Base-by-base conservation (phyloP, 2,888 invertebrate species). In the Tipula lateralis region DNA sequence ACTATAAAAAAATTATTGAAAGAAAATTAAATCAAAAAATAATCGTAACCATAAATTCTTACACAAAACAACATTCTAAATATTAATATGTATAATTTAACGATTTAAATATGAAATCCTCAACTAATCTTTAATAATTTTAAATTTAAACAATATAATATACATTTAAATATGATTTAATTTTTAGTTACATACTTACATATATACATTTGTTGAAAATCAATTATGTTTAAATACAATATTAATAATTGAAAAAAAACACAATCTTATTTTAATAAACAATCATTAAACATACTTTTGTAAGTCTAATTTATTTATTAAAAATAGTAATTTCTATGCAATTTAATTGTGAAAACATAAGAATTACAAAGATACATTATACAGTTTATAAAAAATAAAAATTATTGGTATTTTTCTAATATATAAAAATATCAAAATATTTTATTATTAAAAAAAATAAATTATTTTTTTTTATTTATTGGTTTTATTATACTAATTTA, bases 11-110 rank as follows among this genome's bases (percentile, higher is more conserved):
- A 66, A n/a, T n/a, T n/a, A n/a, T 66, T 66, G 6, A 66, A 66
- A 66, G n/a, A 44, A 44, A 24, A 66, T 9, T 66, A 66, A 66
- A 24, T 4, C 24, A 66, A 24, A 24, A 24, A 66, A 12, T 66
- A 66, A 9, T 19, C 24, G 9, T 66, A 24, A 66, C 9, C 24
- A 66, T 66, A 66, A 44, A 66, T 24, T 24, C 24, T 66, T 66
- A 66, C 19, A 24, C 24, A 66, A 66, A 19, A 66, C 6, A 66
- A 24, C 24, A 66, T 66, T 66, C 66, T 66, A 66, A 66, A 66
- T n/a, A 44, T n/a, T 44, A 66, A 19, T 66, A 66, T n/a, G n/a
- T n/a, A n/a, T 66, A 66, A 66, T 66, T 66, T 66, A 66, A 66
- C 66, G 66, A 66, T 66, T 66, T 66, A 66, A 66, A 66, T 24